These are phyloP conservation scores for Procapra przewalskii DNA, from an alignment of 2,113 vertebrate genomes.

Conservation along the genomic window DNA sequence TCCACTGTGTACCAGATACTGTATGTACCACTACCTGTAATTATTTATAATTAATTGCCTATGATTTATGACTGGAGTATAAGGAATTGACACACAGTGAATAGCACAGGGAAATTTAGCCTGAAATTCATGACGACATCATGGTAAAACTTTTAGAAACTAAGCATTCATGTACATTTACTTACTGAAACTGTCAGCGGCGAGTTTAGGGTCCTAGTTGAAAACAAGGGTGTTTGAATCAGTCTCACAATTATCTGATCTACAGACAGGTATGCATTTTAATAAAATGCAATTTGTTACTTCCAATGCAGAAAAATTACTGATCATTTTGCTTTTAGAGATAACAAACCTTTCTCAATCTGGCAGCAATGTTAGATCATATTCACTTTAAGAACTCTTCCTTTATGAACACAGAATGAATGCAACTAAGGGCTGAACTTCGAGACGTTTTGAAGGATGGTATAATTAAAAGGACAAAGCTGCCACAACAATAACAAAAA, in stretches of 20 bases:
- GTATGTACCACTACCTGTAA: background rate
- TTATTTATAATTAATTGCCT: background rate
- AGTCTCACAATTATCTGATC: background rate
- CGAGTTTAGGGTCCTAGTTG: conserved; percentile 15
- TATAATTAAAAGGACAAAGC: background rate
- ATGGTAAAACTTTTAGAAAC: background rate
- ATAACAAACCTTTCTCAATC: background rate
- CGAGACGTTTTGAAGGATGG: background rate
- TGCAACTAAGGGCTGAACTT: background rate
- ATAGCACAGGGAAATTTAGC: background rate
- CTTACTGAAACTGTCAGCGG: background rate
- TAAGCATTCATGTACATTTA: background rate
- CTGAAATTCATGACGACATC: background rate
- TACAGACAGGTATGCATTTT: background rate
- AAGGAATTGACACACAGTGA: background rate
- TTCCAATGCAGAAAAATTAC: conserved; percentile 10
- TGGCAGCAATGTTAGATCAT: background rate
- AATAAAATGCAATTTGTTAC: background rate
- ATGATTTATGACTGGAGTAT: background rate
- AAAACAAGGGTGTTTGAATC: background rate
- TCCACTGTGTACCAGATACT: background rate
- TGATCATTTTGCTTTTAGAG: background rate
- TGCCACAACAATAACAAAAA: background rate
- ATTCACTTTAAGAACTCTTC: background rate
- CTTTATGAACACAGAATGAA: background rate